Conservation (phyloP, 1,140 invertebrate genomes). For the Eupeodes corollae region DNA sequence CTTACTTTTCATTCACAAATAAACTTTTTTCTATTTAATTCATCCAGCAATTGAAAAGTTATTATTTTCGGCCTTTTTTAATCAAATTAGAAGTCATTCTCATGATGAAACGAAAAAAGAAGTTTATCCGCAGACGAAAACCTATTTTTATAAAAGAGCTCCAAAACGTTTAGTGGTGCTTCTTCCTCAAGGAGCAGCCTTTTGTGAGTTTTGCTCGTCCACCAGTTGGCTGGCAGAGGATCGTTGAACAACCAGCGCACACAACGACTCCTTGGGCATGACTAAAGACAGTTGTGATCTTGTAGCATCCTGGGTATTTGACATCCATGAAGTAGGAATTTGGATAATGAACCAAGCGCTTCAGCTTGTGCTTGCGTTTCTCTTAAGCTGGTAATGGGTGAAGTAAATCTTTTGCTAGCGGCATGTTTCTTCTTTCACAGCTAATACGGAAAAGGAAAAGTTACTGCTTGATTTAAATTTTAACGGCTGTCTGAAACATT, state of each 20-base stretch:
- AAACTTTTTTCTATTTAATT: too few relatives aligned
- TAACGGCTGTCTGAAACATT: too few relatives aligned
- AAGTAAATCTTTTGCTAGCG: conserved; percentile 91
- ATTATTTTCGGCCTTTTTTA: too few relatives aligned
- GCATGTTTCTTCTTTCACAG: conserved; percentile 39
- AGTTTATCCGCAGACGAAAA: too few relatives aligned
- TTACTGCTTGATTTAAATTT: too few relatives aligned
- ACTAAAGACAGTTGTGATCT: conserved; percentile 98
- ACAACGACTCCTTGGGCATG: conserved; percentile 97
- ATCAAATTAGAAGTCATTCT: too few relatives aligned
- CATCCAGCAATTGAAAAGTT: too few relatives aligned
- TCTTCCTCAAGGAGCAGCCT: conserved; percentile 92
- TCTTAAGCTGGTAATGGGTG: conserved; percentile 88
- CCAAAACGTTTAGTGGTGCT: conserved; percentile 62
- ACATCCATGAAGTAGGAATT: conserved; percentile 99
- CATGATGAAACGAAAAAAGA: too few relatives aligned
- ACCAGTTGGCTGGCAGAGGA: conserved; percentile 96
- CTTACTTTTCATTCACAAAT: too few relatives aligned
- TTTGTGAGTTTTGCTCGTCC: conserved; percentile 96
- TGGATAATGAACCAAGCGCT: conserved; percentile 94
- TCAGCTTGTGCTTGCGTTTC: conserved; percentile 91
- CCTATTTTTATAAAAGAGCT: too few relatives aligned
- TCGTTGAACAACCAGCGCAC: conserved; percentile 95
- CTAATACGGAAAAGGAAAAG: conserved; percentile 39
- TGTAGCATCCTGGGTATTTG: conserved; percentile 98